phyloP scores from a whole-genome alignment of 2,888 invertebrate genomes.

The Pachliopta kotzebuea region DNA sequence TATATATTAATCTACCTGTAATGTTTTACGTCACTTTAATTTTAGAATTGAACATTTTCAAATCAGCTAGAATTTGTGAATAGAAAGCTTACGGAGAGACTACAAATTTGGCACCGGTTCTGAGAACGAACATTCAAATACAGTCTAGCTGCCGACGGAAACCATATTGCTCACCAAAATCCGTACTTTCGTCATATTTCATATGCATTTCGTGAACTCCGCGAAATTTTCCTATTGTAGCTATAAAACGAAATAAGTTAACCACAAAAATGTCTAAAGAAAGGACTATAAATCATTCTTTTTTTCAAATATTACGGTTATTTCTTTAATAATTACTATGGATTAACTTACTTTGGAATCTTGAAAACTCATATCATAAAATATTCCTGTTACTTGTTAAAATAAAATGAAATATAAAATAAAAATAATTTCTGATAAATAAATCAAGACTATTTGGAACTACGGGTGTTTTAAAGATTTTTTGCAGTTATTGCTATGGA shows the following conservation, averaged over 20 bases:
- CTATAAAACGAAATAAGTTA: constrained; percentile 31
- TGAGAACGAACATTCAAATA: constrained; percentile 53
- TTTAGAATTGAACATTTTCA: not conserved
- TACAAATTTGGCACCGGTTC: constrained; percentile 68
- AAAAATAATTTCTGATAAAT: too few species aligned
- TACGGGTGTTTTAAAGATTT: too few species aligned
- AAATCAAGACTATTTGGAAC: too few species aligned
- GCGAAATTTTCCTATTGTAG: constrained; percentile 51
- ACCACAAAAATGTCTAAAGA: constrained; percentile 6
- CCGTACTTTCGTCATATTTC: constrained; percentile 57
- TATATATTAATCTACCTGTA: not conserved
- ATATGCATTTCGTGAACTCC: constrained; percentile 56
- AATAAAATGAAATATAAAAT: too few species aligned
- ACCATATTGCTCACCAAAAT: constrained; percentile 72
- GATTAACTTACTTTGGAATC: too few species aligned
- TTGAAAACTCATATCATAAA: too few species aligned
- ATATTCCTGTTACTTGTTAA: too few species aligned
- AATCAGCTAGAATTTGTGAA: constrained; percentile 29
- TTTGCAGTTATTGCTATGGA: too few species aligned
- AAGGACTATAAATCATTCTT: not conserved
- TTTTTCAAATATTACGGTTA: too few species aligned
- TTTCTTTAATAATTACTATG: too few species aligned
- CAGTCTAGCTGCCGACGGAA: constrained; percentile 51
- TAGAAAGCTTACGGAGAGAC: constrained; percentile 54
- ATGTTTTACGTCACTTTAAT: not conserved